Evolutionary conservation across 2,113 vertebrate species (phyloP).

Genomic region (Elgaria multicarinata): DNA sequence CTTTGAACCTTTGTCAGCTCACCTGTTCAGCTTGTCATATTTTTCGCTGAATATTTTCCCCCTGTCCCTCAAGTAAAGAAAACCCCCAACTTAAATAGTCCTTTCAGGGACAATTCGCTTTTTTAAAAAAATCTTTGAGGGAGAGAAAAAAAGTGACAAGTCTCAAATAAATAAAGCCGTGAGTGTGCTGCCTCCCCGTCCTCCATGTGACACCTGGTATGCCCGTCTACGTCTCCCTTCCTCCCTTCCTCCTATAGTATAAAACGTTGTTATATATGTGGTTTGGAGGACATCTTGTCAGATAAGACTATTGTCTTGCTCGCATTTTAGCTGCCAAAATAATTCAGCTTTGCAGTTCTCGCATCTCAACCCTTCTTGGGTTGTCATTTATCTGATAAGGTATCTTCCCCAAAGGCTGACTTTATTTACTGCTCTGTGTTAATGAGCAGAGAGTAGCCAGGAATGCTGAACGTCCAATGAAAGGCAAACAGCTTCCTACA

Average conservation of each 20-base stretch:
- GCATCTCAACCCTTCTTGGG: conserved; percentile 10
- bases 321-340: not conserved
- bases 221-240: not conserved
- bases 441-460: conserved; percentile 34
- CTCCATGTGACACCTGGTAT: not conserved
- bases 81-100: not conserved
- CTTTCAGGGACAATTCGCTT: not conserved
- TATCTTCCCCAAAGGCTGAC: not conserved
- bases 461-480: conserved; percentile 29
- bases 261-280: not conserved
- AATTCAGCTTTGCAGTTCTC: conserved; percentile 31
- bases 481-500: conserved; percentile 50
- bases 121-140: not conserved
- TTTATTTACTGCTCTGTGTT: conserved; percentile 62
- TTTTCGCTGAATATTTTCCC: not conserved
- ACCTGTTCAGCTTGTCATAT: conserved; percentile 2
- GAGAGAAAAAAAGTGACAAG: not conserved
- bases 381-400: conserved; percentile 30
- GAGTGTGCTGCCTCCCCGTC: not conserved
- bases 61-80: not conserved
- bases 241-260: not conserved
- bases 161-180: conserved; percentile 1
- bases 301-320: conserved; percentile 38
- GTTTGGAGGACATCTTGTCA: conserved; percentile 20
- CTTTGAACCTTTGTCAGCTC: conserved; percentile 19